Evolutionary conservation across 30 jellyfish, hydroid and myxozoan species (phyloP).

Genomic region (Catostylus mosaicus): DNA sequence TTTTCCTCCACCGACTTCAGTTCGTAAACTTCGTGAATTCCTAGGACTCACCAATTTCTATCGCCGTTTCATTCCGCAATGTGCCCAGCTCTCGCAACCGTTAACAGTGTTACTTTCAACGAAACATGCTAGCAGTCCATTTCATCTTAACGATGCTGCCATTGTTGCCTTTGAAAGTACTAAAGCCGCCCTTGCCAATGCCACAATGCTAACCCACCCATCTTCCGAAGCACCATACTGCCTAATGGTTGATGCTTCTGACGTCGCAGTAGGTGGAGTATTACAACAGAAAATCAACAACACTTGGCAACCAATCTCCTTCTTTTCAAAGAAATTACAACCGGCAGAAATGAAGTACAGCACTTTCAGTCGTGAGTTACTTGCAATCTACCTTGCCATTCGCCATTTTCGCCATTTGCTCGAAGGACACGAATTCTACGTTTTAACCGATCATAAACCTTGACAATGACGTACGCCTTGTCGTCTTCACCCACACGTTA

Average conservation of each 20-base stretch:
- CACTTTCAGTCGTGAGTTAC: conserved; percentile 42
- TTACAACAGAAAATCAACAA: conserved; percentile 29
- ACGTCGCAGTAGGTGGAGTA: conserved; percentile 55
- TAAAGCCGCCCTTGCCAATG: conserved; percentile 32
- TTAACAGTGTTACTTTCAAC: no score
- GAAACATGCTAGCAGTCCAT: conserved; percentile 3
- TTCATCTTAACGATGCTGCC: conserved; percentile 29
- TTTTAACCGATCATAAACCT: conserved; percentile 46
- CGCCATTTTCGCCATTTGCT: conserved; percentile 35
- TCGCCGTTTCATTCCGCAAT: no score
- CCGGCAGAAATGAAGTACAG: conserved; percentile 52
- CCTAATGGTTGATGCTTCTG: conserved; percentile 53
- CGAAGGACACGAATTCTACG: conserved; percentile 33
- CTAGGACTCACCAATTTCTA: no score
- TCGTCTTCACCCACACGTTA: conserved; percentile 41
- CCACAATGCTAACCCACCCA: conserved; percentile 42
- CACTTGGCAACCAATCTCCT: conserved; percentile 46
- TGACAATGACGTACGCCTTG: conserved; percentile 50
- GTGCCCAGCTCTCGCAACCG: no score
- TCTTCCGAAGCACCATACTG: conserved; percentile 32
- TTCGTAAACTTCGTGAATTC: no score
- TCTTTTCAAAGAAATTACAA: conserved; percentile 27
- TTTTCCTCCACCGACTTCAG: no score
- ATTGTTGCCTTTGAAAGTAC: conserved; percentile 11
- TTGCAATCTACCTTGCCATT: conserved; percentile 40